These are phyloP conservation scores for Holacanthella duospinosa DNA, from an alignment of 2,888 invertebrate species.

Conservation along the genomic window DNA sequence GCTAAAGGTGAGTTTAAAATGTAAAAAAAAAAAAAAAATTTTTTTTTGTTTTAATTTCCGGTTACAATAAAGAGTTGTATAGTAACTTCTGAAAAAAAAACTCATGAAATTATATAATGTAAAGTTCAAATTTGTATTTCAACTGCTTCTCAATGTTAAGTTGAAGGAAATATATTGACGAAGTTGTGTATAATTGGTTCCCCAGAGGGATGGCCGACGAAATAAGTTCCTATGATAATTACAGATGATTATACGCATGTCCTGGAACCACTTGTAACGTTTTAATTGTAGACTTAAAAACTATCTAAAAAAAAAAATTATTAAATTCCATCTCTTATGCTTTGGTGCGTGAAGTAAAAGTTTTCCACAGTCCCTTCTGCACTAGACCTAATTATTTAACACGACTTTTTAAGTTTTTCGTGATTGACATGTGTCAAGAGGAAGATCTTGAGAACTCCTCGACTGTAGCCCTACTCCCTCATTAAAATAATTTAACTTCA, in stretches of 20 bases:
- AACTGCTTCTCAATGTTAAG: too few relatives aligned
- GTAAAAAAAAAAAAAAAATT: too few relatives aligned
- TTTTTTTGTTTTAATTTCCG: too few relatives aligned
- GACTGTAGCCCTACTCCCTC: not conserved
- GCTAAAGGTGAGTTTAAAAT: too few relatives aligned
- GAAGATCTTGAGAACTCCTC: constrained; percentile 6
- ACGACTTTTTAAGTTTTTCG: not conserved
- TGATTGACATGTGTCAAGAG: constrained; percentile 6
- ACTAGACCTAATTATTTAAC: constrained; percentile 1
- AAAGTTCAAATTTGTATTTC: too few relatives aligned
- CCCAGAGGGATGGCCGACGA: too few relatives aligned
- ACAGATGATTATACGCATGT: not conserved
- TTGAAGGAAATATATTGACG: too few relatives aligned
- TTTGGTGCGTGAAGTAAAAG: not conserved
- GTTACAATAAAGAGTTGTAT: too few relatives aligned
- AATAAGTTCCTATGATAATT: not conserved
- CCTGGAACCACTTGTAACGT: constrained; percentile 2
- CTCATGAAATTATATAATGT: too few relatives aligned
- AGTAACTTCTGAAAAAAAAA: too few relatives aligned
- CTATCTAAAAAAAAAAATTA: not conserved
- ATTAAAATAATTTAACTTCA: constrained; percentile 4
- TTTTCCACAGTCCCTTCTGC: not conserved
- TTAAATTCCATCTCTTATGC: not conserved
- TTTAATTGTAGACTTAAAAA: constrained; percentile 3
- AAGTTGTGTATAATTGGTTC: too few relatives aligned